Conservation (phyloP, 2,797 vertebrate species). For the Silurus lanzhouensis region DNA sequence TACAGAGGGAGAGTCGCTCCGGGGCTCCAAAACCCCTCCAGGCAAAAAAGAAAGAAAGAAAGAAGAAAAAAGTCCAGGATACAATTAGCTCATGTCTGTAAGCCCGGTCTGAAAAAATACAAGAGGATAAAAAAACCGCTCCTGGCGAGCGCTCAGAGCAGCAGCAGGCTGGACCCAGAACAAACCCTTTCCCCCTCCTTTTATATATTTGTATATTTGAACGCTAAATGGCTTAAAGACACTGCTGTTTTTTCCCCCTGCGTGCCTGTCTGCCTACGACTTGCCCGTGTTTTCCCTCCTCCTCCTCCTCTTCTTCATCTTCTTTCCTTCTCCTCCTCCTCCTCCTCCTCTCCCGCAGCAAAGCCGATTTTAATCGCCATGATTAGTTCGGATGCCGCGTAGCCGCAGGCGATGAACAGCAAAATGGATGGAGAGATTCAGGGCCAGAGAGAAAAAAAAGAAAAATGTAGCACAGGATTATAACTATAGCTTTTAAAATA, state of each 20-base stretch:
- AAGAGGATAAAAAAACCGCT: constrained; percentile 83
- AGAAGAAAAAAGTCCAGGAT: constrained; percentile 83
- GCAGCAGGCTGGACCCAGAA: constrained; percentile 77
- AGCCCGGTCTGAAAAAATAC: constrained; percentile 85
- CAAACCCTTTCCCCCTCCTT: constrained; percentile 73
- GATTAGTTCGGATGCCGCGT: constrained; percentile 99
- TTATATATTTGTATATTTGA: constrained; percentile 64
- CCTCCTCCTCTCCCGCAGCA: constrained; percentile 81
- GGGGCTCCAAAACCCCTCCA: constrained; percentile 97
- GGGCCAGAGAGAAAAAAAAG: constrained; percentile 83
- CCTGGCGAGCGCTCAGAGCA: constrained; percentile 85
- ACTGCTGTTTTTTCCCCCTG: constrained; percentile 80
- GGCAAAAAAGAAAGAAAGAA: constrained; percentile 75
- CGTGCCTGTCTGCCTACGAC: constrained; percentile 84
- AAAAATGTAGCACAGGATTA: constrained; percentile 97
- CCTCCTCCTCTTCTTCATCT: constrained; percentile 46
- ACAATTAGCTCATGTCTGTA: constrained; percentile 99
- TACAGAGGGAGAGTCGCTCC: constrained; percentile 96
- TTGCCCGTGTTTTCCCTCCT: constrained; percentile 34
- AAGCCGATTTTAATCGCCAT: constrained; percentile 99
- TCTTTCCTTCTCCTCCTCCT: neutral
- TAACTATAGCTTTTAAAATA: constrained; percentile 86
- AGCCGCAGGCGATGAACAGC: constrained; percentile 88
- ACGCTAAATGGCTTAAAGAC: constrained; percentile 75
- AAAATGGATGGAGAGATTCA: constrained; percentile 99